These are phyloP conservation scores for Sanderia malayensis DNA, from an alignment of 30 jellyfish, hydroid and myxozoan species.

Conservation along the genomic window DNA sequence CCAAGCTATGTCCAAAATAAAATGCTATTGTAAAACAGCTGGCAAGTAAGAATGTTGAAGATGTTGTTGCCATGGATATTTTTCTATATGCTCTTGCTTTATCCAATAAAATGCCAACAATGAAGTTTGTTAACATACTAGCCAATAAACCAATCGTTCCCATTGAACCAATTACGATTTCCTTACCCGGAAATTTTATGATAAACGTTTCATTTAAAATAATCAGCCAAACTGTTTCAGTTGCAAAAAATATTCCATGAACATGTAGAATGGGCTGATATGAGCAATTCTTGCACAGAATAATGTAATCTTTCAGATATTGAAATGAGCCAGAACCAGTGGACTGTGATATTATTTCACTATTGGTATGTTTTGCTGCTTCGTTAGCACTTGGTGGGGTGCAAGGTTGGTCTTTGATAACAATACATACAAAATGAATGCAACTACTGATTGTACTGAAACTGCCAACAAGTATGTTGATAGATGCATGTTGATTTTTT, in stretches of 20 bases:
- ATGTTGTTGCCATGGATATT: slow-evolving; percentile 47
- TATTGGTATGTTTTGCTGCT: slow-evolving; percentile 3
- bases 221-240: slow-evolving; percentile 66
- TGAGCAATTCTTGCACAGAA: slow-evolving; percentile 8
- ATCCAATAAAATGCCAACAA: slow-evolving; percentile 69
- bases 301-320: neutral
- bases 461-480: slow-evolving; percentile 29
- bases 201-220: slow-evolving; percentile 72
- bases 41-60: slow-evolving; percentile 23
- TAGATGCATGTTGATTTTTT: slow-evolving; percentile 22
- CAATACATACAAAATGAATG: slow-evolving; percentile 43
- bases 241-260: slow-evolving; percentile 40
- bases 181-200: slow-evolving; percentile 72
- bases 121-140: slow-evolving; percentile 54
- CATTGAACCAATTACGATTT: slow-evolving; percentile 62
- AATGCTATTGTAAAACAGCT: slow-evolving; percentile 36
- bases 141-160: slow-evolving; percentile 59
- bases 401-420: slow-evolving; percentile 60
- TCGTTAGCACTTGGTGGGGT: slow-evolving; percentile 68
- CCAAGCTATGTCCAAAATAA: slow-evolving; percentile 18
- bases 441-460: slow-evolving; percentile 45
- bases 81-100: slow-evolving; percentile 57
- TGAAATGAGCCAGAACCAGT: neutral
- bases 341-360: neutral
- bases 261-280: slow-evolving; percentile 35